Percentiles rank a stretch among this genome's conserved stretches.
Evolutionary conservation across 2,888 invertebrate species (phyloP).

Genomic region (Atethmia centrago): DNA sequence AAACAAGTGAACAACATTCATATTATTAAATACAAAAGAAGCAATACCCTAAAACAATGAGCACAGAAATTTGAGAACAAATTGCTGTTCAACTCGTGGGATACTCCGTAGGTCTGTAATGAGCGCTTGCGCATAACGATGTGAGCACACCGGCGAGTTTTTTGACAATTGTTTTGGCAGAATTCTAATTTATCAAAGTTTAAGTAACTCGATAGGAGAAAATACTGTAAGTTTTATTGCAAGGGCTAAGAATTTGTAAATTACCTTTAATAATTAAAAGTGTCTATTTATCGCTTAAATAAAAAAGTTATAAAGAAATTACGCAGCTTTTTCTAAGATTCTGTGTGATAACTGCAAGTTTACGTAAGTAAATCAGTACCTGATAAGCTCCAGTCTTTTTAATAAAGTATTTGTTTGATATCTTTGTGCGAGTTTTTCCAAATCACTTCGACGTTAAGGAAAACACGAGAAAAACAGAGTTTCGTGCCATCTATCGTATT

Average conservation of each 20-base stretch:
- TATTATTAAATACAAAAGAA: constrained; percentile 62
- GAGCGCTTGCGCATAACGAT: constrained; percentile 47
- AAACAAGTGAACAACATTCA: constrained; percentile 28
- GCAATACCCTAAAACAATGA: constrained; percentile 73
- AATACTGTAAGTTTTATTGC: not conserved
- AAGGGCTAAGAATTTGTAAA: not conserved
- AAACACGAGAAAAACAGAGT: not conserved
- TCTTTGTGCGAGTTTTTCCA: not conserved
- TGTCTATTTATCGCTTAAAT: not conserved
- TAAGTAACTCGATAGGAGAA: not conserved
- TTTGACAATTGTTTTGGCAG: not conserved
- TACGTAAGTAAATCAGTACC: not conserved
- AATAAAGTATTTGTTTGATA: not conserved
- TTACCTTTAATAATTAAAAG: not conserved
- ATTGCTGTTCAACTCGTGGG: constrained; percentile 75
- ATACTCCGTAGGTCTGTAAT: constrained; percentile 63
- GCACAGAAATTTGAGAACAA: constrained; percentile 74
- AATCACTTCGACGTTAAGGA: not conserved
- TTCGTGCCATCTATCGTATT: not conserved
- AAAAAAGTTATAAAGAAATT: not conserved
- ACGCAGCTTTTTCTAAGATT: not conserved
- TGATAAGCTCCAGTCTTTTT: not conserved
- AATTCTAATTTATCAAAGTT: not conserved
- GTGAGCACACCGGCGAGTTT: constrained; percentile 20
- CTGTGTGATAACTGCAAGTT: too few relatives aligned